Conservation (phyloP, 2,113 vertebrate genomes). For the Puntigrus tetrazona region DNA sequence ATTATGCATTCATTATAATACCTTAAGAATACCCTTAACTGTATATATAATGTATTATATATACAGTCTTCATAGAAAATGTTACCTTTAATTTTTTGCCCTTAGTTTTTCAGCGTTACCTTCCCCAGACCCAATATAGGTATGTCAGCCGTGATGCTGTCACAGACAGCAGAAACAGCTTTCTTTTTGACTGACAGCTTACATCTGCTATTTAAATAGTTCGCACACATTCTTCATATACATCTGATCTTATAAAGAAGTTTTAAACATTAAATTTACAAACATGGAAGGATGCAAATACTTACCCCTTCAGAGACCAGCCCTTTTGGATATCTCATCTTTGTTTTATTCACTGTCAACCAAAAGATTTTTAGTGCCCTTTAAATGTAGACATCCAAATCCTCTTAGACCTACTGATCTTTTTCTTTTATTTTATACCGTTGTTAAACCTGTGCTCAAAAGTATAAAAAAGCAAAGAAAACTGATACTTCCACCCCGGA, state of each 20-base stretch:
- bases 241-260: neutral
- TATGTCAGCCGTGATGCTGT: no score
- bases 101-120: no score
- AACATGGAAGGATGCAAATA: slow-evolving; percentile 6
- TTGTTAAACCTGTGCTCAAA: neutral
- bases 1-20: no score
- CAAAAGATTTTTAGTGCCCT: neutral
- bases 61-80: no score
- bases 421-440: neutral
- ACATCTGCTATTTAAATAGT: slow-evolving; percentile 20
- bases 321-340: slow-evolving; percentile 55
- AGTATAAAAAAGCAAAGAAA: slow-evolving; percentile 11
- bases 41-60: no score
- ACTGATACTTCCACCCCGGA: slow-evolving; percentile 38
- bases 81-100: no score
- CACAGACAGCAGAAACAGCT: neutral
- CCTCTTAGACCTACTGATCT: slow-evolving; percentile 14
- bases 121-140: no score
- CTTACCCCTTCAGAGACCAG: slow-evolving; percentile 65
- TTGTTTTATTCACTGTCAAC: slow-evolving; percentile 44
- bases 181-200: slow-evolving; percentile 28
- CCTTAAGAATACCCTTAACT: no score
- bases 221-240: neutral
- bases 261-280: neutral
- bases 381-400: slow-evolving; percentile 39